phyloP scores from a whole-genome alignment of 1,140 invertebrate species.

The Bombus vancouverensis region DNA sequence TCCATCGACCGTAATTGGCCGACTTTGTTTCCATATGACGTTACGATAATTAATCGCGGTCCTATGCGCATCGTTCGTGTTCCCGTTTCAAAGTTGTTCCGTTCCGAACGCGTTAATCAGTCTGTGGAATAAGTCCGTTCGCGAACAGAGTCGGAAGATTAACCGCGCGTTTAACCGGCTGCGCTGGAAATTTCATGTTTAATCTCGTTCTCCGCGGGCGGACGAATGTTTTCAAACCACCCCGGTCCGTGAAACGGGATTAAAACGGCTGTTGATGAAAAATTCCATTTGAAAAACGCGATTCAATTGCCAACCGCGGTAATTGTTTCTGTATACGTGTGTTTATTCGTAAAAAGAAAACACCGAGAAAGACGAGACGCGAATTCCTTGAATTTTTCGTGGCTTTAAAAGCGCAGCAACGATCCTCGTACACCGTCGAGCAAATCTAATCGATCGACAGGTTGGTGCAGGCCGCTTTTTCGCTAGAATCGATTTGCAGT shows the following conservation, averaged over 20 bases:
- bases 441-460: slow-evolving; percentile 54
- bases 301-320: background rate
- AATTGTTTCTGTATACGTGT: too few species aligned
- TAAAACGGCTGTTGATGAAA: background rate
- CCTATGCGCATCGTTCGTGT: slow-evolving; percentile 22
- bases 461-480: slow-evolving; percentile 41
- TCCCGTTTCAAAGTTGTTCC: slow-evolving; percentile 7
- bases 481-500: slow-evolving; percentile 54
- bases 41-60: slow-evolving; percentile 37
- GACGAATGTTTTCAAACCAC: slow-evolving; percentile 3
- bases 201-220: slow-evolving; percentile 22
- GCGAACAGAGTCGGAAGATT: slow-evolving; percentile 17
- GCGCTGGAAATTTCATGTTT: background rate
- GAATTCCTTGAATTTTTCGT: background rate
- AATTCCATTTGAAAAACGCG: slow-evolving; percentile 2
- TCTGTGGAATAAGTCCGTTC: slow-evolving; percentile 17
- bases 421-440: background rate
- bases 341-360: background rate
- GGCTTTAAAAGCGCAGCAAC: background rate
- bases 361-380: too few species aligned
- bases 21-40: slow-evolving; percentile 39
- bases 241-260: background rate
- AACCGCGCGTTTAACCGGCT: slow-evolving; percentile 17
- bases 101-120: slow-evolving; percentile 33
- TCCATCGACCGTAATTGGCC: slow-evolving; percentile 29